These are phyloP conservation scores for Sebastes fasciatus DNA, from an alignment of 2,113 vertebrate genomes.

Conservation along the genomic window DNA sequence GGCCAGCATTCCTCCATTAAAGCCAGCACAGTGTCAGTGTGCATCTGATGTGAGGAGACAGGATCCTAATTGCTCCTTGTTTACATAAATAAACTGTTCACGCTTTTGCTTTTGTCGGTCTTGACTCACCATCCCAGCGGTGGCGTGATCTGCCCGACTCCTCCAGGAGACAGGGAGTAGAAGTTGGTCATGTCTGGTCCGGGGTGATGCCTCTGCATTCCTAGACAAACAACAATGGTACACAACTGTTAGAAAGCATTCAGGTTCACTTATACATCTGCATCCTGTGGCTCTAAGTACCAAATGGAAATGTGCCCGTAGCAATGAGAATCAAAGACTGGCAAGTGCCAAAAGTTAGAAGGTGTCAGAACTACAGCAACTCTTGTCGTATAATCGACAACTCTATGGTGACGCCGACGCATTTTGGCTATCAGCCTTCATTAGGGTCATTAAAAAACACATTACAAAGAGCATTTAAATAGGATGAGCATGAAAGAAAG, in stretches of 20 bases:
- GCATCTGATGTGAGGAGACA: constrained; percentile 30
- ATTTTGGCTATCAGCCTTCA: background rate
- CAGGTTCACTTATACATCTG: background rate
- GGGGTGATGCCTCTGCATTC: constrained; percentile 94
- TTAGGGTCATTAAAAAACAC: background rate
- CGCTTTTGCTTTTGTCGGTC: constrained; percentile 17
- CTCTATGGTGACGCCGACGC: background rate
- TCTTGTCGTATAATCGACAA: background rate
- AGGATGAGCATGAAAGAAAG: background rate
- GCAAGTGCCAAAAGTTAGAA: background rate
- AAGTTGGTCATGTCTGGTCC: constrained; percentile 97
- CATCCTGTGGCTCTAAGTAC: background rate
- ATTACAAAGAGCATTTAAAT: background rate
- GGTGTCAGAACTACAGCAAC: background rate
- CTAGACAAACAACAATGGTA: constrained; percentile 75
- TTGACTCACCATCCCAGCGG: constrained; percentile 96
- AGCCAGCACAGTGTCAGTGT: constrained; percentile 22
- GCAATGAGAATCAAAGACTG: no score
- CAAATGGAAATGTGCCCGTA: background rate
- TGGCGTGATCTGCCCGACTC: constrained; percentile 96
- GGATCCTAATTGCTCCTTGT: constrained; percentile 28
- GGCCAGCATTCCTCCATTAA: constrained; percentile 21
- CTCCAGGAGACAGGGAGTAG: constrained; percentile 95
- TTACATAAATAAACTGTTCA: constrained; percentile 29
- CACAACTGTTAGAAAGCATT: constrained; percentile 5